Evolutionary conservation across 2,113 vertebrate genomes (phyloP), one percentile per base, ranked within the genome.

Genomic region (Meriones unguiculatus): DNA sequence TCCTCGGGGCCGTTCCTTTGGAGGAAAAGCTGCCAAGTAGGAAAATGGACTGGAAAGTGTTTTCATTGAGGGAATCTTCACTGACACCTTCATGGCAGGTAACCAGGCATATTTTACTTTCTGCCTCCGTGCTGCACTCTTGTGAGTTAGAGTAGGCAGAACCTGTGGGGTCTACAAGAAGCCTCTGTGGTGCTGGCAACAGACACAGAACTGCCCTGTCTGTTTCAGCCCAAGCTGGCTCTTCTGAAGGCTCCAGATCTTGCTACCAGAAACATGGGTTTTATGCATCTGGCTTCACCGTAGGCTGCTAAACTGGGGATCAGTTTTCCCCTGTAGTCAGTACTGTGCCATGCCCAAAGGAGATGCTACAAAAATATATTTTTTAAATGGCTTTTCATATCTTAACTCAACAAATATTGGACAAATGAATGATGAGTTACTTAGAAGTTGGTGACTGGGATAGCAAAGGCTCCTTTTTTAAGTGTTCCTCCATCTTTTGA

Each of bases 11-110:
- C 25, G n/a, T 80, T 90, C 72, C 96, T 97, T 96, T 69, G 38
- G 94, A 97, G 89, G 96, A 96, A 95, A 97, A 86, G 17, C 89
- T 95, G 6, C 90, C 90, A 92, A 30, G 70, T 94, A 96, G 96
- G 91, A 97, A 72, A 88, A 78, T 38, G 92, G 82, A 81, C 77
- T 59, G 93, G 90, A 90, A 97, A 97, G 77, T 89, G 50, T 88
- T 81, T 88, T 97, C 91, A 85, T 92, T 90, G 85, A 95, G 85
- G 90, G 93, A 20, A 59, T 95, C 82, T 89, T 96, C 70, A 32
- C 75, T 70, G 93, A 93, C 38, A 28, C 81, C 67, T 96, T 96
- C 90, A 50, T 91, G 67, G 62, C 17, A 77, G 59, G 69, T 54
- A 96, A 75, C 64, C 70, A 95, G 84, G 84, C n/a, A 35, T 69